Evolutionary conservation across 2,113 vertebrate species (phyloP).

Genomic region (Lepus europaeus): DNA sequence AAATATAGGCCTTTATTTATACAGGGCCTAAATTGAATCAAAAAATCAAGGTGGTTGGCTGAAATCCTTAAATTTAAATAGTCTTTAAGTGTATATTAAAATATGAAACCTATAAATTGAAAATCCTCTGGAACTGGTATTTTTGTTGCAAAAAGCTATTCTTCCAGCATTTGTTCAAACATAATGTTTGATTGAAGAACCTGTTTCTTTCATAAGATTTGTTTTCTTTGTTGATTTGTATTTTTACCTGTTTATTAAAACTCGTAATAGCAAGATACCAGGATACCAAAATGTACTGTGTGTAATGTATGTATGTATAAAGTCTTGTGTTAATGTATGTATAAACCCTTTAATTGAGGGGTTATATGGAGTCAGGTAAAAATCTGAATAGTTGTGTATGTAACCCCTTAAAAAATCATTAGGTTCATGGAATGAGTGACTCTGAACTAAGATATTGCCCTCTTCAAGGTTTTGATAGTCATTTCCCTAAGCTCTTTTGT

Average conservation of each 20-base stretch:
- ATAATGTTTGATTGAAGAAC: background rate
- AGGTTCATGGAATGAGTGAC: background rate
- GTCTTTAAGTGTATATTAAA: conserved; percentile 26
- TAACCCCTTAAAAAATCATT: background rate
- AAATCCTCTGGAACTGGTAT: background rate
- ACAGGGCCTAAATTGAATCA: background rate
- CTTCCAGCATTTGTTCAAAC: background rate
- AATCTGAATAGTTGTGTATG: background rate
- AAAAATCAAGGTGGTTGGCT: background rate
- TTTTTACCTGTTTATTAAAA: background rate
- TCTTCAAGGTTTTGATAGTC: conserved; percentile 11
- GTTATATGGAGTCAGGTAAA: background rate
- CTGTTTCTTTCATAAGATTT: background rate
- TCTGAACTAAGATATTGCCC: background rate
- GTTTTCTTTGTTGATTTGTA: background rate
- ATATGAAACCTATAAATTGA: background rate
- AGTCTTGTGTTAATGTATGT: too few relatives aligned
- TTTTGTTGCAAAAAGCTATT: background rate
- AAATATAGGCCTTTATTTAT: background rate
- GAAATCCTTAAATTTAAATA: background rate
- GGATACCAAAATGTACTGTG: background rate
- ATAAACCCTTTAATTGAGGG: background rate
- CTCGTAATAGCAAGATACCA: background rate
- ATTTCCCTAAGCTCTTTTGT: background rate
- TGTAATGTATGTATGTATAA: background rate